These are phyloP conservation scores for Xanthorhoe designata DNA, from an alignment of 2,888 invertebrate genomes.

Conservation along the genomic window DNA sequence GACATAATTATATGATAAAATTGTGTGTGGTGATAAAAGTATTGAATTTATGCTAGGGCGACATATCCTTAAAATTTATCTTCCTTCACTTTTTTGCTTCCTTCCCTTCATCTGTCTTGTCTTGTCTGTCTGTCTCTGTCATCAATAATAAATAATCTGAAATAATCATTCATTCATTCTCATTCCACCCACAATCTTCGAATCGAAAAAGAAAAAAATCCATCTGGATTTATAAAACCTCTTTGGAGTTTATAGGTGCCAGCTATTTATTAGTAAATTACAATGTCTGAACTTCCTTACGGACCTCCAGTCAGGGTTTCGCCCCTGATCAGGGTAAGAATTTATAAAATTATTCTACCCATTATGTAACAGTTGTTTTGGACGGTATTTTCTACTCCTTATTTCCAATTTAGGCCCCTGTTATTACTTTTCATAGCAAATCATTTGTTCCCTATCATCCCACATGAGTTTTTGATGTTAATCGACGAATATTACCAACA, in stretches of 20 bases:
- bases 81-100: too few relatives aligned
- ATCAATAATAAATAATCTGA: too few relatives aligned
- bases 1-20: too few relatives aligned
- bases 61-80: too few relatives aligned
- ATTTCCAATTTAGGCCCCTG: not conserved
- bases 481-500: too few relatives aligned
- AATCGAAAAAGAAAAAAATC: constrained; percentile 36
- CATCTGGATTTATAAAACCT: constrained; percentile 61
- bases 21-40: too few relatives aligned
- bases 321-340: constrained; percentile 91
- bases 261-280: constrained; percentile 48
- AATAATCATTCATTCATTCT: not conserved
- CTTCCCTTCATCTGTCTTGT: too few relatives aligned
- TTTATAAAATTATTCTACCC: constrained; percentile 25
- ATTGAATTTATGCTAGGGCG: too few relatives aligned
- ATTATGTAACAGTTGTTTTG: constrained; percentile 47
- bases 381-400: constrained; percentile 49
- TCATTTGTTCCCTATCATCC: not conserved
- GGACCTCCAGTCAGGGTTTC: constrained; percentile 92
- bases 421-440: not conserved
- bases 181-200: not conserved
- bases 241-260: constrained; percentile 55
- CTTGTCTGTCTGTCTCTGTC: too few relatives aligned
- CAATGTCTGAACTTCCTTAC: constrained; percentile 77
- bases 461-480: not conserved